These are phyloP conservation scores for Steinernema khuongi DNA, from an alignment of 1,140 invertebrate genomes.

Conservation along the genomic window DNA sequence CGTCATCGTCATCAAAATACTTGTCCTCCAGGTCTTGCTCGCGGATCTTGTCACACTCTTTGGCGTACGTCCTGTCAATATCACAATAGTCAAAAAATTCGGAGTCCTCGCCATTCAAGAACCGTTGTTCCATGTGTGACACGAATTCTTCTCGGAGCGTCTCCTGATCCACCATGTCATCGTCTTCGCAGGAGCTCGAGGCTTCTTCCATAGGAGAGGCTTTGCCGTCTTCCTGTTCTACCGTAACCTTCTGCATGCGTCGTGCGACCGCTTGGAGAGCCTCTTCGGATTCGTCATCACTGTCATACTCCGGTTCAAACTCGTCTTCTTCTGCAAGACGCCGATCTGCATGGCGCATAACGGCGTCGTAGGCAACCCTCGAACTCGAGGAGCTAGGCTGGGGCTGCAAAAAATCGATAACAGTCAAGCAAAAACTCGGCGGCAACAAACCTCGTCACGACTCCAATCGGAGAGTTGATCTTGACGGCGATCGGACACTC, in stretches of 20 bases:
- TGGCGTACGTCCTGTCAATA: slow-evolving; percentile 23
- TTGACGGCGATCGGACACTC: slow-evolving; percentile 53
- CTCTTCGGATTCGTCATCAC: slow-evolving; percentile 40
- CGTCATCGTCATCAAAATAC: slow-evolving; percentile 42
- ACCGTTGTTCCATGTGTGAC: slow-evolving; percentile 78
- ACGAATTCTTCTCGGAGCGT: slow-evolving; percentile 75
- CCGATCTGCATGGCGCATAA: slow-evolving; percentile 45
- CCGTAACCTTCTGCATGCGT: slow-evolving; percentile 34
- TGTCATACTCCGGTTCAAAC: slow-evolving; percentile 18
- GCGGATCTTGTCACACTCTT: slow-evolving; percentile 30
- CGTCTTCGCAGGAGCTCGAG: slow-evolving; percentile 11
- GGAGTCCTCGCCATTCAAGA: slow-evolving; percentile 74
- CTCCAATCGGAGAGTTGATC: slow-evolving; percentile 32
- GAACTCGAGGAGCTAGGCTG: slow-evolving; percentile 5
- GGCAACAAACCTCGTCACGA: slow-evolving; percentile 23
- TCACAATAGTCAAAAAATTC: slow-evolving; percentile 72
- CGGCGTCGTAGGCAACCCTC: slow-evolving; percentile 33
- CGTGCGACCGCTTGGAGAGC: slow-evolving; percentile 31
- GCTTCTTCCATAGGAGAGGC: slow-evolving; percentile 16
- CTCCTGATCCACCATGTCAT: slow-evolving; percentile 57
- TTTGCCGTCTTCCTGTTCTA: slow-evolving; percentile 23
- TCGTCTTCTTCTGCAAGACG: slow-evolving; percentile 41
- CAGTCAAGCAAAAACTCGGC: slow-evolving; percentile 15
- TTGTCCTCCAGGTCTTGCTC: slow-evolving; percentile 47
- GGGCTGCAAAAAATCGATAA: neutral